Conservation (phyloP, 2,113 vertebrate species). For the Cranoglanis bouderius region DNA sequence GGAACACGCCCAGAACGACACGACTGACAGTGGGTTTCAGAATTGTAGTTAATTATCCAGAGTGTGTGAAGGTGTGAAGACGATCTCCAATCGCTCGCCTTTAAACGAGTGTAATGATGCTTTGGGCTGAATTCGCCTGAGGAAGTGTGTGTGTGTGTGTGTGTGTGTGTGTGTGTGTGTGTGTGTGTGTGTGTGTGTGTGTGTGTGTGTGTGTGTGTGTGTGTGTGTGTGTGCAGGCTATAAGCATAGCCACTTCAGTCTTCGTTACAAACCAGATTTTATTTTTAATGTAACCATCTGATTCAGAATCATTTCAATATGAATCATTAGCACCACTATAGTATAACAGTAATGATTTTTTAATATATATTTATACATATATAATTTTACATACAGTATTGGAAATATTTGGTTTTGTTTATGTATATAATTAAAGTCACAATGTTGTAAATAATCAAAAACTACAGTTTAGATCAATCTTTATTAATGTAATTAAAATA, state of each 20-base stretch:
- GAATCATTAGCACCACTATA: not conserved
- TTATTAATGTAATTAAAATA: not conserved
- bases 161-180: slow-evolving; percentile 5
- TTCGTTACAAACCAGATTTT: not conserved
- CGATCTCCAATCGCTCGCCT: slow-evolving; percentile 43
- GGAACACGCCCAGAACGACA: slow-evolving; percentile 74
- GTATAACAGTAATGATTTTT: not conserved
- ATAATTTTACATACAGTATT: not conserved
- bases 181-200: not conserved
- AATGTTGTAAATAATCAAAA: too few species aligned
- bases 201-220: slow-evolving; percentile 5
- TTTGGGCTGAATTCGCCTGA: slow-evolving; percentile 63
- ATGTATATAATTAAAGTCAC: not conserved
- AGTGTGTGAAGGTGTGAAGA: slow-evolving; percentile 71
- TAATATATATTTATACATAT: not conserved
- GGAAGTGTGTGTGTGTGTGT: slow-evolving; percentile 31
- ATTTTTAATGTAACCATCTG: not conserved
- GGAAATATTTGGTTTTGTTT: not conserved
- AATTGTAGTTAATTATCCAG: slow-evolving; percentile 83
- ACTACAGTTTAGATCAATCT: not conserved
- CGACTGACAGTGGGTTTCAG: slow-evolving; percentile 83
- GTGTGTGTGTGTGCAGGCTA: not conserved
- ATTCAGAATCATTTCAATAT: not conserved
- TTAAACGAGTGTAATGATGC: slow-evolving; percentile 64
- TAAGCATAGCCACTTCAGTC: not conserved